phyloP scores from a whole-genome alignment of 2,797 vertebrate genomes.

The Capromys pilorides region DNA sequence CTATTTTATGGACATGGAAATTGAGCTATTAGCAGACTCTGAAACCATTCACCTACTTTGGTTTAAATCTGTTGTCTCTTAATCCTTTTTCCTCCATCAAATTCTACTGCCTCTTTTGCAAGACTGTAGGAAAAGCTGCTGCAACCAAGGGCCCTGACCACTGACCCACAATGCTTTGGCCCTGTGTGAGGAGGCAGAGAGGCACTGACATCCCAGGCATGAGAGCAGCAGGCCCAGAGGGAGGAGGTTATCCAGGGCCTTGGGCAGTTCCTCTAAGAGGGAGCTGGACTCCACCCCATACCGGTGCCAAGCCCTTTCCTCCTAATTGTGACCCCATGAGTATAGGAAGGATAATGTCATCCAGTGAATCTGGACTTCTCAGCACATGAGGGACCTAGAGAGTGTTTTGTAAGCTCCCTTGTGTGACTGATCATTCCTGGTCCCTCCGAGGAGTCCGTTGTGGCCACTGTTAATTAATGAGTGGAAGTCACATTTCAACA shows the following conservation, averaged over 20 bases:
- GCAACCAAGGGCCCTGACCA: neutral
- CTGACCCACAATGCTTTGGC: constrained; percentile 23
- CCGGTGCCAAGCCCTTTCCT: constrained; percentile 71
- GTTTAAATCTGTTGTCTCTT: neutral
- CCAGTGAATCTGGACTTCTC: constrained; percentile 69
- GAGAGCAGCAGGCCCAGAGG: neutral
- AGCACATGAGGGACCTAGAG: constrained; percentile 47
- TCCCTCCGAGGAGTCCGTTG: neutral
- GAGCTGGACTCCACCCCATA: neutral
- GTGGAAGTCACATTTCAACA: constrained; percentile 31
- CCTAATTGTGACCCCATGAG: constrained; percentile 46
- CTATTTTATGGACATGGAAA: neutral
- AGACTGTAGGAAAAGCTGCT: neutral
- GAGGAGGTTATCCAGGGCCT: neutral
- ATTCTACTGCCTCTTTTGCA: neutral
- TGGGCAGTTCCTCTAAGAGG: neutral
- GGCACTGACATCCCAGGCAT: neutral
- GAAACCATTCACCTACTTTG: neutral
- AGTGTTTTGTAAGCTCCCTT: constrained; percentile 59
- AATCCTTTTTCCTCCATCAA: neutral
- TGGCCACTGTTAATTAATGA: constrained; percentile 1
- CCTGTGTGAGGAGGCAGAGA: neutral
- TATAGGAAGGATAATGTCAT: constrained; percentile 39
- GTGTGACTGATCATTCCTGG: neutral
- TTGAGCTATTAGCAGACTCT: neutral